Base-by-base conservation (phyloP, 2,113 vertebrate genomes). In the Damaliscus lunatus region DNA sequence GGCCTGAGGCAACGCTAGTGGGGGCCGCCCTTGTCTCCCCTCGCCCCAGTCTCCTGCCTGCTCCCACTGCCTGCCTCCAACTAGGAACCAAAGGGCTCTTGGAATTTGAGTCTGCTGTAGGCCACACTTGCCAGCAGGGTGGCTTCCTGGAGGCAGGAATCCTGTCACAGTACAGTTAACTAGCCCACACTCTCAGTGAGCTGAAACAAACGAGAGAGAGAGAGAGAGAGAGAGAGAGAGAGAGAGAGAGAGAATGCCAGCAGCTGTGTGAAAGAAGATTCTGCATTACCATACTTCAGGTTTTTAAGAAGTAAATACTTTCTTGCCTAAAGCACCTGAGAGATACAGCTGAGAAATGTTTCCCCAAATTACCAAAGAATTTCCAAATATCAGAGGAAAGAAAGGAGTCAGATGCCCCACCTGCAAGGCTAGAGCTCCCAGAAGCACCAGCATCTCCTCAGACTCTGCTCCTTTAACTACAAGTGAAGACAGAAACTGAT, bases 271-370 rank as follows among this genome's bases (percentile, higher is more conserved):
- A 98, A 98, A 98, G 78, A 97, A 82, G 64, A 94, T 90, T 96
- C 80, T 82, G 53, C 81, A 98, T 98, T 97, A 98, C 88, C 92
- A 90, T 78, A 98, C 94, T 95, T 97, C 95, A 98, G 62, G 12
- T 94, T 97, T 88, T 11, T 97, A 85, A 95, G 97, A 96, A 98
- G 81, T 95, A 98, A 98, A 98, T 67, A 97, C n/a, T 81, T 27
- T 82, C 88, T 97, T 94, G 93, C 97, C 96, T 94, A 85, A 97
- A 96, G 96, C 93, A 98, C 9, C 57, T 71, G 57, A 94, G 86
- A 88, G 80, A 97, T 43, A 96, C 48, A 91, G 77, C 78, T 97
- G 86, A 98, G 98, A 98, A 93, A 96, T 67, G 60, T 97, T 95
- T 97, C 97, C 88, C 96, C 97, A 98, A 92, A 96, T 27, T 91